Conservation (phyloP, 1,140 invertebrate genomes). For the Mycetomoellerius zeteki region DNA sequence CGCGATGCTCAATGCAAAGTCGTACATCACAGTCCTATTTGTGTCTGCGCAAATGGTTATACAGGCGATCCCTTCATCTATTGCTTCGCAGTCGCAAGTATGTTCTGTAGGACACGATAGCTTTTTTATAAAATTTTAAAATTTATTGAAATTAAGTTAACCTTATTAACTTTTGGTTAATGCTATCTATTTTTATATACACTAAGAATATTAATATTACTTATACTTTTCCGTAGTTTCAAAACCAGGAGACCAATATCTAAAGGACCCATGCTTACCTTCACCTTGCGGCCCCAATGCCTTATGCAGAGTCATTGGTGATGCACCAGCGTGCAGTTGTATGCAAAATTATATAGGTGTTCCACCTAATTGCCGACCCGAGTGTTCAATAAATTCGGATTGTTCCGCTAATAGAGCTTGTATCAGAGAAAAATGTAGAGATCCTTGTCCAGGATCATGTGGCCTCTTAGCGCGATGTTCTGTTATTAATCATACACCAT, state of each 20-base stretch:
- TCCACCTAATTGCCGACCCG: constrained; percentile 88
- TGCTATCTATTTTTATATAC: not conserved
- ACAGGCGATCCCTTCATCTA: constrained; percentile 90
- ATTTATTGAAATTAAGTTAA: not conserved
- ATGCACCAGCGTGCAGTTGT: constrained; percentile 87
- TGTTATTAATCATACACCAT: constrained; percentile 88
- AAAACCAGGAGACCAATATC: constrained; percentile 71
- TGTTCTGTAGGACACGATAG: not conserved
- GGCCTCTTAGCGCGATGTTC: constrained; percentile 87
- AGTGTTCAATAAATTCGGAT: constrained; percentile 87
- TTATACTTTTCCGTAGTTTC: constrained; percentile 38
- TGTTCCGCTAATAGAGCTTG: constrained; percentile 87
- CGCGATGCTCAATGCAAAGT: constrained; percentile 91
- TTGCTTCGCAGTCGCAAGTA: constrained; percentile 88
- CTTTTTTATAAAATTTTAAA: constrained; percentile 24
- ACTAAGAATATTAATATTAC: not conserved
- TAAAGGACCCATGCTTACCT: constrained; percentile 85
- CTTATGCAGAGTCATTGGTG: constrained; percentile 85
- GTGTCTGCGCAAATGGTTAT: constrained; percentile 88
- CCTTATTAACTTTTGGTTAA: not conserved
- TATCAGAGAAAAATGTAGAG: constrained; percentile 86
- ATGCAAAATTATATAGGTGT: constrained; percentile 87
- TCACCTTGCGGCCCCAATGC: constrained; percentile 88
- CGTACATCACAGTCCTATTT: constrained; percentile 88
- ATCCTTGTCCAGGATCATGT: constrained; percentile 88